Base-by-base conservation (phyloP, 2,113 vertebrate species). In the Pseudopipra pipra region DNA sequence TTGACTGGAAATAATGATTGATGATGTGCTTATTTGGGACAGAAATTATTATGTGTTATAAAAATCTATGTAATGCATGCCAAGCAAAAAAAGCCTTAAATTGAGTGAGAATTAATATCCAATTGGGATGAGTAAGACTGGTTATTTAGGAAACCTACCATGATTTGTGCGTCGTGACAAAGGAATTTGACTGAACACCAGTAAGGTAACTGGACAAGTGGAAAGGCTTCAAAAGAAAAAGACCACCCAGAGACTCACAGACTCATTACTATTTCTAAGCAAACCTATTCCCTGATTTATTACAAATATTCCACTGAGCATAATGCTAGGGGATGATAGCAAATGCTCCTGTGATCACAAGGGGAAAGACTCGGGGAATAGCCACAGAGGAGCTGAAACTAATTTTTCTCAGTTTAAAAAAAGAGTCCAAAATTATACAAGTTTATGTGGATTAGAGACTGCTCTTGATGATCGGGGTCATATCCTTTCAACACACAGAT, bases 191-290 rank as follows among this genome's bases (percentile, higher is more conserved):
- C 72, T 89, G n/a, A 87, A 76, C 1, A 1, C 68, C 35, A 68
- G 87, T 33, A 82, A 94, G 90, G 87, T 94, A 95, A 87, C 52
- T 73, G 67, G 54, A 65, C 41, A 79, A 87, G 62, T 58, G 54
- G 71, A 83, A 91, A 12, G 2, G 44, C 58, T 87, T 95, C 74
- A 77, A 44, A 90, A 75, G 55, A 63, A 52, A 84, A 73, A 87
- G 67, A 41, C 89, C 71, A 91, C 74, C 70, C 62, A 85, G 77
- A 65, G 30, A 74, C 81, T 91, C 54, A 73, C 43, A 66, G 31
- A 25, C 25, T 78, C 10, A 9, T 54, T 65, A 33, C 11, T 54
- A 18, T 73, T 82, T 87, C 54, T 79, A 75, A 91, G 49, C 25
- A 85, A 75, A 87, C 14, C 8, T 87, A 62, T 87, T 85, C 31